Evolutionary conservation across 2,797 vertebrate genomes (phyloP), one percentile per base, ranked within the genome.

Genomic region (Ambastaia sidthimunki): DNA sequence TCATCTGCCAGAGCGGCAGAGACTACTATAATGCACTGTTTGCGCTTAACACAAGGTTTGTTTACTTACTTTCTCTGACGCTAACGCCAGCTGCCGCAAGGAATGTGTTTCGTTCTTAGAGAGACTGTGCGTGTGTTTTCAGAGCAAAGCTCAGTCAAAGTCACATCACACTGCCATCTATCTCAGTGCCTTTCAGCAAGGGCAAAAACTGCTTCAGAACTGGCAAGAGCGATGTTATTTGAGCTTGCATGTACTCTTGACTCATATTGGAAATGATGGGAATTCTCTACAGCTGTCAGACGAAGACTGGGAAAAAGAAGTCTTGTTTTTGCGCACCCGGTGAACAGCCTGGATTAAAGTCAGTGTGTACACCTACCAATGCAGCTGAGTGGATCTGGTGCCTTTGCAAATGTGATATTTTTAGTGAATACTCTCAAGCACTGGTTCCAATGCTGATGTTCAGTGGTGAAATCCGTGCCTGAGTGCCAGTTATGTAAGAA

Each of bases 401-500:
- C 31, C 55, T 74, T 69, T 83, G 67, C 55, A 69, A 15, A 65
- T 18, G 52, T 76, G 75, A 59, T 85, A 83, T 83, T 79, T 81
- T 81, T 86, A 83, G 68, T 5, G 15, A 71, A 16, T 13, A 23
- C 10, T 25, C 48, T 13, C 19, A 69, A 76, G 60, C 15, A 10
- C 41, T 28, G 54, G 48, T 76, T 70, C 78, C 82, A 65, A 85
- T 75, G 78, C 54, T 63, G 85, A 19, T 78, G 2, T 86, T 85
- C 80, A 85, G 78, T 81, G 84, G 79, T 78, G 71, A 84, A 86
- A 83, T 82, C 44, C 80, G 81, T 79, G 87, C 65, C 71, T 15
- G 65, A 87, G 78, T 84, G 80, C 82, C 66, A 67, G 89, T 93
- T 94, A 91, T 86, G 90, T 94, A 94, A 94, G 88, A 85, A 86